Evolutionary conservation across 2,888 invertebrate species (phyloP).

Genomic region (Argynnis bischoffii): DNA sequence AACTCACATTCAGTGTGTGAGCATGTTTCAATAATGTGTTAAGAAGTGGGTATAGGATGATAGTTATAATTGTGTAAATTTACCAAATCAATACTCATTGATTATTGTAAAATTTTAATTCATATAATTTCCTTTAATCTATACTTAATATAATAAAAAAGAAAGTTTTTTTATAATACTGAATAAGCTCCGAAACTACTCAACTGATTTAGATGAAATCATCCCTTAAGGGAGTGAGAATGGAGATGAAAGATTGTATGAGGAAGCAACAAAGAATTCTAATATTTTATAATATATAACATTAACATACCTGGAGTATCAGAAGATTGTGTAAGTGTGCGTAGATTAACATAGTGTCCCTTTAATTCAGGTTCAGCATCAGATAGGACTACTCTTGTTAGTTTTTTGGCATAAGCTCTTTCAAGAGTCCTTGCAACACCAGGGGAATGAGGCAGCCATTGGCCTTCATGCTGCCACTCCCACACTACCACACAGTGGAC

Average conservation of each 20-base stretch:
- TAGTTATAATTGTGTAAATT: too few species aligned
- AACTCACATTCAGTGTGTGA: too few species aligned
- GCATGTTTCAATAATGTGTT: too few species aligned
- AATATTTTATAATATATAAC: neutral
- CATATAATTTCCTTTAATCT: too few species aligned
- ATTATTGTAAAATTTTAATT: too few species aligned
- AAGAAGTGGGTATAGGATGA: too few species aligned
- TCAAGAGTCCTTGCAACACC: constrained; percentile 93
- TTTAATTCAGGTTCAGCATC: constrained; percentile 92
- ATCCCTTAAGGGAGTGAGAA: too few species aligned
- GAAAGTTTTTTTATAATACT: too few species aligned
- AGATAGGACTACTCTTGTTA: constrained; percentile 91
- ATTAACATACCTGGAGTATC: constrained; percentile 74
- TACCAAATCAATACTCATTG: too few species aligned
- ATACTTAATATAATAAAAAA: too few species aligned
- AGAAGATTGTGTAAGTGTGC: constrained; percentile 87
- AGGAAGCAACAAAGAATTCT: neutral
- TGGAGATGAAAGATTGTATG: neutral
- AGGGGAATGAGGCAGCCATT: constrained; percentile 93
- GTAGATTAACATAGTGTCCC: constrained; percentile 90
- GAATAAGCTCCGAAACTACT: too few species aligned
- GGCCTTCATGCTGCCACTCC: constrained; percentile 88
- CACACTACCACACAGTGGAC: constrained; percentile 90
- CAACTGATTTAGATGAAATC: too few species aligned
- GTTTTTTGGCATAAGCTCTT: constrained; percentile 90